Evolutionary conservation across 1,140 invertebrate genomes (phyloP).

Genomic region (Pseudomyrmex flavicornis): DNA sequence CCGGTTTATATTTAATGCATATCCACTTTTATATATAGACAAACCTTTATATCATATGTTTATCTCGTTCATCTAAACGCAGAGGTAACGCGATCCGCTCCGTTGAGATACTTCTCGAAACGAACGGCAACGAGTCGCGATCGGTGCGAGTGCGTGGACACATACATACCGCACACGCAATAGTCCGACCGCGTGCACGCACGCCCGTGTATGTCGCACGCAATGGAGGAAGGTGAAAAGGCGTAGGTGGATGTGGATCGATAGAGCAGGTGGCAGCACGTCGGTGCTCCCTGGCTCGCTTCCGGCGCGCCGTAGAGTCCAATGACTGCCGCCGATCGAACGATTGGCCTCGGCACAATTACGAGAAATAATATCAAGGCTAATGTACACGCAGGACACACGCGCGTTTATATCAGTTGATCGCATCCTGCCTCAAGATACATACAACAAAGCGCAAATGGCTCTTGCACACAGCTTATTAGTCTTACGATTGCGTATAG

Average conservation of each 20-base stretch:
- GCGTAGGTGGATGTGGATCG: constrained; percentile 53
- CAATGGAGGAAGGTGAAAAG: constrained; percentile 53
- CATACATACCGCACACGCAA: constrained; percentile 27
- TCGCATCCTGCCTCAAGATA: background rate
- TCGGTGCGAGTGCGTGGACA: background rate
- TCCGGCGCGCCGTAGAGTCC: constrained; percentile 73
- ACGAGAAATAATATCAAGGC: constrained; percentile 41
- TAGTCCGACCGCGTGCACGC: constrained; percentile 19
- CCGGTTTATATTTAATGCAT: no score
- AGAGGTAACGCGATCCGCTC: background rate
- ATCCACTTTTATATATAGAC: background rate
- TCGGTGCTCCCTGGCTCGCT: constrained; percentile 80
- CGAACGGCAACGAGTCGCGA: background rate
- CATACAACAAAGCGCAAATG: background rate
- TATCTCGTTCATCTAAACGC: constrained; percentile 1
- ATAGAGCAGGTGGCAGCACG: constrained; percentile 83
- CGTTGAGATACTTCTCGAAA: background rate
- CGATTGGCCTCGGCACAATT: constrained; percentile 64
- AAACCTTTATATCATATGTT: constrained; percentile 15
- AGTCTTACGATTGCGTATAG: no score
- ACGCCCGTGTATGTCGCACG: constrained; percentile 51
- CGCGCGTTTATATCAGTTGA: background rate
- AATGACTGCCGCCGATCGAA: constrained; percentile 76
- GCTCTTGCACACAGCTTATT: background rate
- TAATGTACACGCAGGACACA: background rate